phyloP scores from a whole-genome alignment of 1,140 invertebrate genomes.

The Caenorhabditis inopinata region DNA sequence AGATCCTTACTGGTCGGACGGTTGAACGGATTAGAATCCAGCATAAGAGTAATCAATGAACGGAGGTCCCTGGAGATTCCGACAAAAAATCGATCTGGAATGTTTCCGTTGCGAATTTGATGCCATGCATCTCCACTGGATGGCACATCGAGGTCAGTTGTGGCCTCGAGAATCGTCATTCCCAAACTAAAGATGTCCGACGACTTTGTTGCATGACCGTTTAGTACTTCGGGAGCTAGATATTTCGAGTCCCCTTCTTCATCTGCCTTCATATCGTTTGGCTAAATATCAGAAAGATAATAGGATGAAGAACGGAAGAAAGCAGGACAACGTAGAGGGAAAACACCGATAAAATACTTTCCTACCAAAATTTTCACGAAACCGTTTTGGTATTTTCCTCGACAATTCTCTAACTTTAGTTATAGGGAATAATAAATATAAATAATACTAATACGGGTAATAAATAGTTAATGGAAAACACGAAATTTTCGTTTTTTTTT shows the following conservation, averaged over 20 bases:
- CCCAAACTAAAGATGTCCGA: slow-evolving; percentile 69
- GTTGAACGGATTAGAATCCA: slow-evolving; percentile 69
- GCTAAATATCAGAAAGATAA: too few relatives aligned
- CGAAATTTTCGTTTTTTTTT: too few relatives aligned
- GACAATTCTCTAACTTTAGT: too few relatives aligned
- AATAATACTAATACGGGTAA: too few relatives aligned
- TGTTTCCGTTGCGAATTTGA: slow-evolving; percentile 70
- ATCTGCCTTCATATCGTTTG: slow-evolving; percentile 68
- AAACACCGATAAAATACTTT: too few relatives aligned
- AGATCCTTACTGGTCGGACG: slow-evolving; percentile 71
- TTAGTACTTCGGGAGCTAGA: slow-evolving; percentile 75
- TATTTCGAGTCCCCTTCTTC: slow-evolving; percentile 79
- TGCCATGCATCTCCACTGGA: slow-evolving; percentile 75
- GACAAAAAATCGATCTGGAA: slow-evolving; percentile 68
- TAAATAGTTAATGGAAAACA: too few relatives aligned
- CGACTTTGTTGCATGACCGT: slow-evolving; percentile 72
- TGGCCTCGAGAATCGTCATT: slow-evolving; percentile 70
- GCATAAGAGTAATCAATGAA: slow-evolving; percentile 71
- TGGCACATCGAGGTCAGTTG: slow-evolving; percentile 75
- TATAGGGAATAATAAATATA: too few relatives aligned
- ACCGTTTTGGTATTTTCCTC: too few relatives aligned
- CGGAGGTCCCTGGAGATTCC: slow-evolving; percentile 71
- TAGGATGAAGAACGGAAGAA: too few relatives aligned
- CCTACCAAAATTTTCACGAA: too few relatives aligned
- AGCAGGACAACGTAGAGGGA: too few relatives aligned